A percentile compares a stretch with the other conserved stretches of the same genome.
Evolutionary conservation across 1,140 invertebrate genomes (phyloP).

Genomic region (Rhyacophila brunnea): DNA sequence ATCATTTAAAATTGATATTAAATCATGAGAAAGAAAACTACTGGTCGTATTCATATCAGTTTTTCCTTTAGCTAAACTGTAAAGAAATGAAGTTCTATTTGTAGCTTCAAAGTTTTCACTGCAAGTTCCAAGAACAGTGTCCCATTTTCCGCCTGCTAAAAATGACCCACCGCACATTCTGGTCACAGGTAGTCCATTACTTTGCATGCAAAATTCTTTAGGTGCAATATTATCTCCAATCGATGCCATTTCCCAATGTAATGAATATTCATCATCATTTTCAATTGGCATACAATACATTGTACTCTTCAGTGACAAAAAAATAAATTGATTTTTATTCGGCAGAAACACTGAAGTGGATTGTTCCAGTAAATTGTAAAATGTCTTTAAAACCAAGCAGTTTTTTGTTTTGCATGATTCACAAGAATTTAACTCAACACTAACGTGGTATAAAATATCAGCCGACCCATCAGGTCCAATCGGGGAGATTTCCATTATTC

Average conservation of each 20-base stretch:
- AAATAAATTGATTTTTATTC: neutral
- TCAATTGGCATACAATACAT: slow-evolving; percentile 46
- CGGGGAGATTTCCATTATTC: slow-evolving; percentile 28
- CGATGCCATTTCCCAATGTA: slow-evolving; percentile 48
- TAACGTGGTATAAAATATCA: slow-evolving; percentile 35
- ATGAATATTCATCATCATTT: slow-evolving; percentile 35
- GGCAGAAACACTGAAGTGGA: neutral
- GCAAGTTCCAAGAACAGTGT: slow-evolving; percentile 44
- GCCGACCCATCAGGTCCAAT: slow-evolving; percentile 27
- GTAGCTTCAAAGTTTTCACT: slow-evolving; percentile 44
- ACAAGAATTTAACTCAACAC: slow-evolving; percentile 5
- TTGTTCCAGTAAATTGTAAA: neutral
- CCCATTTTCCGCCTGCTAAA: slow-evolving; percentile 48
- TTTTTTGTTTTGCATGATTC: slow-evolving; percentile 6
- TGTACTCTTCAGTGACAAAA: slow-evolving; percentile 38
- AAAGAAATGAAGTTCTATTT: slow-evolving; percentile 45
- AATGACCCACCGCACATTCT: slow-evolving; percentile 50
- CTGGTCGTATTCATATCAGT: slow-evolving; percentile 39
- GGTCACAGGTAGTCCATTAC: slow-evolving; percentile 50
- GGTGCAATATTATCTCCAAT: slow-evolving; percentile 48
- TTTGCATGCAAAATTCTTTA: slow-evolving; percentile 52
- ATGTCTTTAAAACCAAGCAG: slow-evolving; percentile 16
- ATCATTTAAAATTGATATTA: slow-evolving; percentile 41
- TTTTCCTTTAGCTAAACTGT: slow-evolving; percentile 44
- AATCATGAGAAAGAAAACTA: slow-evolving; percentile 43